These are phyloP conservation scores for Zaprionus africanus DNA, from an alignment of 1,140 invertebrate species.

Conservation along the genomic window DNA sequence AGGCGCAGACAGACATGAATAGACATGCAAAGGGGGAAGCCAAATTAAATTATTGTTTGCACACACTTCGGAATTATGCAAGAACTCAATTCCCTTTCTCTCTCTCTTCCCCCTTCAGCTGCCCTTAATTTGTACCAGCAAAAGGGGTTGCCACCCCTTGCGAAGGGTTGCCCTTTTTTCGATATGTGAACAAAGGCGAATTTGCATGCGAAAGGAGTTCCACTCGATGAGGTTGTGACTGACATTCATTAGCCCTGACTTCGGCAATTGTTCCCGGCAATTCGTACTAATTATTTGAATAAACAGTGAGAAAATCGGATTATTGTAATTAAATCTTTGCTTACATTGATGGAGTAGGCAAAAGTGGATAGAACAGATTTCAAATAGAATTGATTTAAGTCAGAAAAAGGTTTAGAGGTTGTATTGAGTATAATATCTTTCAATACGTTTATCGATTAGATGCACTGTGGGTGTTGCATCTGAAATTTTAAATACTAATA, in stretches of 20 bases:
- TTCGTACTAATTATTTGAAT: slow-evolving; percentile 30
- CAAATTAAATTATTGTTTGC: slow-evolving; percentile 76
- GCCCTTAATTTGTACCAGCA: slow-evolving; percentile 42
- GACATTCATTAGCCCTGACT: slow-evolving; percentile 55
- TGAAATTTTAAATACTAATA: neutral
- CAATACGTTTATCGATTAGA: too few species aligned
- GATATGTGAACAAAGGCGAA: slow-evolving; percentile 57
- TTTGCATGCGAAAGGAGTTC: slow-evolving; percentile 42
- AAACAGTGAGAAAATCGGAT: slow-evolving; percentile 28
- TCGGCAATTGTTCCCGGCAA: slow-evolving; percentile 8
- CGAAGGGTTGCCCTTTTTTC: slow-evolving; percentile 22
- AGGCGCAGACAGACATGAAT: neutral
- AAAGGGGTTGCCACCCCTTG: slow-evolving; percentile 38
- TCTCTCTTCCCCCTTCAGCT: neutral
- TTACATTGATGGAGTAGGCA: neutral
- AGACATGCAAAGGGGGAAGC: slow-evolving; percentile 1
- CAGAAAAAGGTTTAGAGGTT: neutral
- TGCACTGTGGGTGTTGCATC: neutral
- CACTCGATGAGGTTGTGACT: neutral
- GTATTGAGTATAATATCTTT: too few species aligned
- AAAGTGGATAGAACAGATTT: neutral
- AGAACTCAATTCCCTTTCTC: slow-evolving; percentile 17
- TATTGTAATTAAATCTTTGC: neutral
- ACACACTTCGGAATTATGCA: slow-evolving; percentile 48
- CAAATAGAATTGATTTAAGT: neutral